Base-by-base conservation (phyloP, 2,888 invertebrate species). In the Agrochola lychnidis region DNA sequence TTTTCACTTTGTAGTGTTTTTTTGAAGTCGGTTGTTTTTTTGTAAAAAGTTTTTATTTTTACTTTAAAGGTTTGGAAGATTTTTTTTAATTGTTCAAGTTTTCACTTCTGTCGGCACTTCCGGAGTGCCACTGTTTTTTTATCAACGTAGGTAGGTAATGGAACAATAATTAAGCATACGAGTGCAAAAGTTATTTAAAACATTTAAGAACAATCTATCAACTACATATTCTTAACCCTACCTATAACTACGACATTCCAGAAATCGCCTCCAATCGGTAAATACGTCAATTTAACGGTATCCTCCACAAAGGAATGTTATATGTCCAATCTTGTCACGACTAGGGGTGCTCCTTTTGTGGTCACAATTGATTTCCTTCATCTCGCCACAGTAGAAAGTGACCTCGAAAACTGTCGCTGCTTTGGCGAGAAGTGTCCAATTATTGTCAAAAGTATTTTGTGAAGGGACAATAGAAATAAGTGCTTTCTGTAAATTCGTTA, bases 261-360 rank as follows among this genome's bases (percentile, higher is more conserved):
- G n/a, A 79, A 80, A 63, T 57, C 68, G 36, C 63, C 25, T 57
- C n/a, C 67, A 45, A 80, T 80, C 74, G 57, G 76, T 76, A 86
- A 82, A 81, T 79, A 76, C 82, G 63, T 77, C 82, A 40, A 78
- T 85, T 79, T 73, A 62, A 61, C 73, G 64, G 67, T 30, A 7
- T 63, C 59, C 25, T 22, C 7, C 25, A 87, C 87, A 86, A 87
- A 86, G 87, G 76, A 74, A 74, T 84, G 81, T 82, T 81, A 84
- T 86, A 86, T 69, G 86, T 86, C 82, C 85, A 84, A 88, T 85
- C 82, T 83, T 76, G 81, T 79, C 74, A 66, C 57, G n/a, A 57
- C 64, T 53, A 64, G 61, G 48, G 64, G 53, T 66, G 72, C 51
- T 70, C 71, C 88, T 82, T 82, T 87, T 88, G 80, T 88, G 25